Percentiles rank a stretch among this genome's conserved stretches.
Evolutionary conservation across 2,797 vertebrate genomes (phyloP).

Genomic region (Apogon hyalosoma): DNA sequence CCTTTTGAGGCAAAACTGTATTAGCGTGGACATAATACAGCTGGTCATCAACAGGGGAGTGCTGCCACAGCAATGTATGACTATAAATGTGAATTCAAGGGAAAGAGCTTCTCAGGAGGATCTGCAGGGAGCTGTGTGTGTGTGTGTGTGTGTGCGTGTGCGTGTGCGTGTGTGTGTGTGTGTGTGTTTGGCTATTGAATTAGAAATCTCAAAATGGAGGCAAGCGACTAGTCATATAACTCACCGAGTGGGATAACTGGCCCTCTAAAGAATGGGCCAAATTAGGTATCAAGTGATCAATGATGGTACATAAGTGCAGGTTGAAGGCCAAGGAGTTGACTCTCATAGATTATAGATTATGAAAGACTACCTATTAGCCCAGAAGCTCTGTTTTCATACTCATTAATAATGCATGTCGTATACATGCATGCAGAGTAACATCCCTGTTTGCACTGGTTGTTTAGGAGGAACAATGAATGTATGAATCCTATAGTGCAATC

Average conservation of each 20-base stretch:
- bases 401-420: slow-evolving; percentile 65
- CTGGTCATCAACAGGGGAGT: no score
- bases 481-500: not conserved
- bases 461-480: slow-evolving; percentile 8
- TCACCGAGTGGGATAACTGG: no score
- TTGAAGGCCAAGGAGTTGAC: slow-evolving; percentile 17
- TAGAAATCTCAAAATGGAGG: not conserved
- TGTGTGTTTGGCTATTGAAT: no score
- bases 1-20: no score
- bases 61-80: no score
- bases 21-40: no score
- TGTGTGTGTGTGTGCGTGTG: no score
- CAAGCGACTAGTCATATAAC: no score
- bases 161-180: no score
- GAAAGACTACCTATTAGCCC: slow-evolving; percentile 53
- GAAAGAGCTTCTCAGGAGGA: no score
- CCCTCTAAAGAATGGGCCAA: slow-evolving; percentile 10
- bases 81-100: no score
- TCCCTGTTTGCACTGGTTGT: slow-evolving; percentile 23
- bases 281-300: slow-evolving; percentile 35
- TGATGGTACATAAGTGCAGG: slow-evolving; percentile 6
- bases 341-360: slow-evolving; percentile 11
- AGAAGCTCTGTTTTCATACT: slow-evolving; percentile 46
- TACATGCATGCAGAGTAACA: slow-evolving; percentile 33
- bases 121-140: no score